Base-by-base conservation (phyloP, 1,140 invertebrate genomes). In the Schlechtendalia chinensis region DNA sequence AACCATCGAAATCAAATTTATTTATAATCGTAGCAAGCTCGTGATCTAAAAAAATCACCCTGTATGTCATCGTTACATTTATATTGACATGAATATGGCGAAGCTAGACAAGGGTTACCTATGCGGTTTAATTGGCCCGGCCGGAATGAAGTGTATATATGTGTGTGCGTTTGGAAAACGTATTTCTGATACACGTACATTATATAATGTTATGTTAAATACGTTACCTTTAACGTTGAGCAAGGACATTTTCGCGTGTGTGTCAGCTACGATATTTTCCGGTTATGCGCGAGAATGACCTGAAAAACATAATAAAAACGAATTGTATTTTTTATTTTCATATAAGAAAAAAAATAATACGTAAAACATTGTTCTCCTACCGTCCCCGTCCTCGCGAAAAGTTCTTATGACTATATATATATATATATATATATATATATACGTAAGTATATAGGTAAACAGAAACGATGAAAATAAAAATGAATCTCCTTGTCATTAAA, bases 211-310 rank as follows among this genome's bases (percentile, higher is more conserved):
- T 12, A 11, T 22, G 22, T 47, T 45, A 4, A 19, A 14, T 75
- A 74, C 58, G 14, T 72, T 79, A 79, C 75, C 75, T 79, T 79
- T 79, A 47, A 79, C 58, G 56, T 79, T 79, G 75, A 79, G 75
- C 8, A 79, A 58, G 27, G 75, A 79, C 75, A 79, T 79, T 47
- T 79, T 61, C 32, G 32, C 3, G 32, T 29, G 67, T 27, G 69
- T 29, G 69, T 72, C 69, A 29, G 24, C 47, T 54, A 54, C 24
- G 69, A 53, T 29, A 11, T 53, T 29, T 54, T 19, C 69, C 11
- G 69, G 29, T 29, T 72, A 54, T n/a, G 24, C 17, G 29, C 47
- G 29, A 39, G 8, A 3, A 54, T 4, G 50, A 53, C 47, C 69
- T 72, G 29, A 19, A 72, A 72, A 29, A 27, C 50, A 29, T 53